Evolutionary conservation across 2,113 vertebrate genomes (phyloP).

Genomic region (Chauna torquata): DNA sequence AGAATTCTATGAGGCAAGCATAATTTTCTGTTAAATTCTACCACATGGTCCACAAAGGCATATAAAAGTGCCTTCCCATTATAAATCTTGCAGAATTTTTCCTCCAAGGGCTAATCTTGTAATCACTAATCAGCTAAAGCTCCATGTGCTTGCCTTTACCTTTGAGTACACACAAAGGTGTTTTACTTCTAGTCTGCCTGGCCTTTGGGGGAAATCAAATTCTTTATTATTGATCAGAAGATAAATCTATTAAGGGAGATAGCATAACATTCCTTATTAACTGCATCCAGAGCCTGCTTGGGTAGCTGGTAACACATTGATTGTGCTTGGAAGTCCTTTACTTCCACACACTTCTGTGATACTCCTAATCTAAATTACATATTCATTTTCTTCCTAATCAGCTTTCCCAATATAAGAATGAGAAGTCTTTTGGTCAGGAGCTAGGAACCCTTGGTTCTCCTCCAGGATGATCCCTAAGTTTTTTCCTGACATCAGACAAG

Average conservation of each 20-base stretch:
- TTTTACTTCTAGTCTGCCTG: constrained; percentile 1
- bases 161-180: constrained; percentile 7
- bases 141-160: constrained; percentile 15
- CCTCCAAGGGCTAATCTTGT: neutral
- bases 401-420: neutral
- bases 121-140: constrained; percentile 30
- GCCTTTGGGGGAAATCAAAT: constrained; percentile 3
- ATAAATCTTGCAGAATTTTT: constrained; percentile 45
- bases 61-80: constrained; percentile 5
- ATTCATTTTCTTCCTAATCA: neutral
- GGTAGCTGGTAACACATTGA: neutral
- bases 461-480: neutral
- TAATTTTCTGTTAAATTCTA: constrained; percentile 35
- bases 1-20: constrained; percentile 8
- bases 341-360: neutral
- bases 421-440: neutral
- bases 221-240: constrained; percentile 16
- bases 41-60: neutral
- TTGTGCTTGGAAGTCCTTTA: neutral
- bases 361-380: neutral
- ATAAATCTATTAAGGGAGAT: neutral
- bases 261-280: neutral
- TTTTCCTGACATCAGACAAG: neutral
- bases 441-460: neutral
- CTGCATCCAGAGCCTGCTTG: neutral